phyloP scores from a whole-genome alignment of 1,140 invertebrate genomes.

The Asbolus verrucosus region DNA sequence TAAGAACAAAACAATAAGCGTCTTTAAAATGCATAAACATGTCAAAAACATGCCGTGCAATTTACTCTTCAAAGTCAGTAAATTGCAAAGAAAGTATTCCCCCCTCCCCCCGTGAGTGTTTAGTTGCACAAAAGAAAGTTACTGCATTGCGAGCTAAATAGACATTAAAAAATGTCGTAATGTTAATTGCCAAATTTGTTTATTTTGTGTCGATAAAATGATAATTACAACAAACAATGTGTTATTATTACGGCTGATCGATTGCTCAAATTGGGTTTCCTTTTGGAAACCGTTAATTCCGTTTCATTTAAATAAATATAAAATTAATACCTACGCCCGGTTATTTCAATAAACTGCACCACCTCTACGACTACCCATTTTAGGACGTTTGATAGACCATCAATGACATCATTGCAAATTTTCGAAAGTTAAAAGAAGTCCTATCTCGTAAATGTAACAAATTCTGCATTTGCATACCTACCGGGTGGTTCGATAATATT shows the following conservation, averaged over 20 bases:
- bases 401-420: too few species aligned
- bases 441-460: too few species aligned
- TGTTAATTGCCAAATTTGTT: constrained; percentile 15
- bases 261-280: background rate
- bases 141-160: background rate
- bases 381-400: background rate
- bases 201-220: constrained; percentile 24
- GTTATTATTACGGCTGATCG: background rate
- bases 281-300: background rate
- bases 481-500: too few species aligned
- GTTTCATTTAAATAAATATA: constrained; percentile 11
- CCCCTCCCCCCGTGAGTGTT: too few species aligned
- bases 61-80: too few species aligned
- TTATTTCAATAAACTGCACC: constrained; percentile 6
- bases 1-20: too few species aligned
- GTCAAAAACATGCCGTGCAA: too few species aligned
- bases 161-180: constrained; percentile 15
- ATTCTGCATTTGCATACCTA: too few species aligned
- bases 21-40: too few species aligned
- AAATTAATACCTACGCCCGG: constrained; percentile 5
- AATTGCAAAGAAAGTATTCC: too few species aligned
- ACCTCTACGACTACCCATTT: constrained; percentile 4
- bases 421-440: too few species aligned
- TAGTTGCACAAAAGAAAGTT: background rate
- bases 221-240: constrained; percentile 25